Evolutionary conservation across 2,113 vertebrate species (phyloP).

Genomic region (Nibea albiflora): DNA sequence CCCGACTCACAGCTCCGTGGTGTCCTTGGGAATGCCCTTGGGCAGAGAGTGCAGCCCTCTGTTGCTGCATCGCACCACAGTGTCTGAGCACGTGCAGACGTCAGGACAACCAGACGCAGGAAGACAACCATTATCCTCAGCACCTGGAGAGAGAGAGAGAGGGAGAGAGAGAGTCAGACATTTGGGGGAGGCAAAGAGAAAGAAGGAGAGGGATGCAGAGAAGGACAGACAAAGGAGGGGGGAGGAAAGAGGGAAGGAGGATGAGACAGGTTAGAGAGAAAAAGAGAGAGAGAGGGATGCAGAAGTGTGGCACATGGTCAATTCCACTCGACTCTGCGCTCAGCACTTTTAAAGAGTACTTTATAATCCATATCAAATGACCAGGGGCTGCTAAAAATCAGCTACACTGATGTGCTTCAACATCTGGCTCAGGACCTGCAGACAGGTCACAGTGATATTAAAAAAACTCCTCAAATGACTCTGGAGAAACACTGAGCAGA

Average conservation of each 20-base stretch:
- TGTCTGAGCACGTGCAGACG: slow-evolving; percentile 93
- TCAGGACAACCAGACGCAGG: slow-evolving; percentile 92
- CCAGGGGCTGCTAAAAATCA: slow-evolving; percentile 42
- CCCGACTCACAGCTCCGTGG: slow-evolving; percentile 95
- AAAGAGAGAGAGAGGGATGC: slow-evolving; percentile 5
- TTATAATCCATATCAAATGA: slow-evolving; percentile 56
- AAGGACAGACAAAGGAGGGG: slow-evolving; percentile 35
- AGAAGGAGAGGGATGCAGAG: slow-evolving; percentile 3
- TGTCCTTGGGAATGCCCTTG: slow-evolving; percentile 95
- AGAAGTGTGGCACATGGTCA: slow-evolving; percentile 38
- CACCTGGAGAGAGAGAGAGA: slow-evolving; percentile 80
- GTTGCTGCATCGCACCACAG: slow-evolving; percentile 96
- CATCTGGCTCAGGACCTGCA: slow-evolving; percentile 47
- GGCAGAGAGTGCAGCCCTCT: slow-evolving; percentile 90
- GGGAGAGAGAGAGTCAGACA: neutral
- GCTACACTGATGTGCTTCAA: slow-evolving; percentile 38
- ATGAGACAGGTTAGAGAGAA: neutral
- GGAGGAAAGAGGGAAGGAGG: slow-evolving; percentile 21
- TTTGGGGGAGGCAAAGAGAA: neutral
- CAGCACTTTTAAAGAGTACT: slow-evolving; percentile 50
- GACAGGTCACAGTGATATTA: slow-evolving; percentile 33
- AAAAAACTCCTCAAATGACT: slow-evolving; percentile 28
- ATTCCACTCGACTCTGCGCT: slow-evolving; percentile 38
- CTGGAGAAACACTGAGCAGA: slow-evolving; percentile 40
- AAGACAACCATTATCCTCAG: slow-evolving; percentile 93